Percentiles rank a stretch among this genome's conserved stretches.
Evolutionary conservation across 2,797 vertebrate genomes (phyloP).

Genomic region (Sebastes elongatus): DNA sequence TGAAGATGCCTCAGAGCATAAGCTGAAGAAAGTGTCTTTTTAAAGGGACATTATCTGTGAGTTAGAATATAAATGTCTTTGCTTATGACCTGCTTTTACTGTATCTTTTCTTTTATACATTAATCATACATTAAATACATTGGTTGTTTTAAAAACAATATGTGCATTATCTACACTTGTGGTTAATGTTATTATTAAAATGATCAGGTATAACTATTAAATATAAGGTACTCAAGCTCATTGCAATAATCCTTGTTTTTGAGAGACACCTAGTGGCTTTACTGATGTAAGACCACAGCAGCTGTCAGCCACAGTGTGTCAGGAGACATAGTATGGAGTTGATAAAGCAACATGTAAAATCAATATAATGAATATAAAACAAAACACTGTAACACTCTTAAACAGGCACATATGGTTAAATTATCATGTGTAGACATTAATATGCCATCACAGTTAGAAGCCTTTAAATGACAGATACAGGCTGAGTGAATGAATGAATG

Average conservation of each 20-base stretch:
- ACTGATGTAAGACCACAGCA: background rate
- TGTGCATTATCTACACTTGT: background rate
- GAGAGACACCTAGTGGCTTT: conserved; percentile 63
- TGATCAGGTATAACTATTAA: background rate
- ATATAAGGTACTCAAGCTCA: background rate
- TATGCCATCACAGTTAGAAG: background rate
- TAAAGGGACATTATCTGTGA: background rate
- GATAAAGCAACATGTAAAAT: background rate
- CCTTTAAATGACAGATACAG: too few relatives aligned
- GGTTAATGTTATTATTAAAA: background rate
- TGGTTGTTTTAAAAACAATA: background rate
- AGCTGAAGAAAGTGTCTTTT: background rate
- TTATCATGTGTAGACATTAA: background rate
- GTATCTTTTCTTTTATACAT: background rate
- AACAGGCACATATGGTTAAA: background rate
- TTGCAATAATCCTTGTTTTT: conserved; percentile 9
- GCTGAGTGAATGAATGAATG: background rate
- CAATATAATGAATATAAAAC: background rate
- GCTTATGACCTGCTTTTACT: background rate
- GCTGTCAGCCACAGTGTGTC: background rate
- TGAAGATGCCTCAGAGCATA: background rate
- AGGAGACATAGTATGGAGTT: background rate
- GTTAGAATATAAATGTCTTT: background rate
- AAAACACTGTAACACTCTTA: background rate
- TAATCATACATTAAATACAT: background rate